A percentile compares a stretch with the other conserved stretches of the same genome.
These are phyloP conservation scores for Xiphophorus birchmanni DNA, from an alignment of 2,797 vertebrate species.

Conservation along the genomic window DNA sequence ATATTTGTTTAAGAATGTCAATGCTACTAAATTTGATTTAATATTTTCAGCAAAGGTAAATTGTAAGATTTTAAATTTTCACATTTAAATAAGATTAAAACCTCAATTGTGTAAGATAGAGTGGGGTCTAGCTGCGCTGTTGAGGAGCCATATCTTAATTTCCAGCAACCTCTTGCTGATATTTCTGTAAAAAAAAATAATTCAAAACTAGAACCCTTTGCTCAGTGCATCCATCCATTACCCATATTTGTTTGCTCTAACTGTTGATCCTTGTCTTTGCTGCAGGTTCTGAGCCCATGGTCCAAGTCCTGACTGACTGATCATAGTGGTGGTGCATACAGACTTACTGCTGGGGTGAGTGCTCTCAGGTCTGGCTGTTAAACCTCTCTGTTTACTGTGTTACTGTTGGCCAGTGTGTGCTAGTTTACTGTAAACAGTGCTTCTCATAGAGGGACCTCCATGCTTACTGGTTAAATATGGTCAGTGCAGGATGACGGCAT, in stretches of 20 bases:
- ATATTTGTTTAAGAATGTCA: too few species aligned
- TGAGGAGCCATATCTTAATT: too few species aligned
- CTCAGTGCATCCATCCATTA: not conserved
- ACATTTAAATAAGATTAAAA: too few species aligned
- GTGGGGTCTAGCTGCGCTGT: too few species aligned
- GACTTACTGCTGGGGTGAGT: slow-evolving; percentile 73
- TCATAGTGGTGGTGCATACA: slow-evolving; percentile 56
- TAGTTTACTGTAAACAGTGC: not conserved
- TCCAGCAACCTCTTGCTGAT: too few species aligned
- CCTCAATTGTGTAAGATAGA: too few species aligned
- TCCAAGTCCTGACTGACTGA: slow-evolving; percentile 50
- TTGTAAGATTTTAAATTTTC: too few species aligned
- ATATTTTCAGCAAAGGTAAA: too few species aligned
- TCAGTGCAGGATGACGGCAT: not conserved
- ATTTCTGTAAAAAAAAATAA: not conserved
- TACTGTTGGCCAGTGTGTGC: not conserved
- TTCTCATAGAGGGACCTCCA: not conserved
- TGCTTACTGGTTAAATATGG: not conserved
- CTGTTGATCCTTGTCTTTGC: slow-evolving; percentile 2
- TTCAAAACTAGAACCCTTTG: not conserved
- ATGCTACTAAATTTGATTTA: too few species aligned
- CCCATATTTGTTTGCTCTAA: not conserved
- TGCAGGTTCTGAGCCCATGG: slow-evolving; percentile 63
- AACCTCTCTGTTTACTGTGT: not conserved
- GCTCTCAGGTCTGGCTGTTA: not conserved